Evolutionary conservation across 2,797 vertebrate species (phyloP), one percentile per base, ranked within the genome.

Genomic region (Rhodeus uyekii): DNA sequence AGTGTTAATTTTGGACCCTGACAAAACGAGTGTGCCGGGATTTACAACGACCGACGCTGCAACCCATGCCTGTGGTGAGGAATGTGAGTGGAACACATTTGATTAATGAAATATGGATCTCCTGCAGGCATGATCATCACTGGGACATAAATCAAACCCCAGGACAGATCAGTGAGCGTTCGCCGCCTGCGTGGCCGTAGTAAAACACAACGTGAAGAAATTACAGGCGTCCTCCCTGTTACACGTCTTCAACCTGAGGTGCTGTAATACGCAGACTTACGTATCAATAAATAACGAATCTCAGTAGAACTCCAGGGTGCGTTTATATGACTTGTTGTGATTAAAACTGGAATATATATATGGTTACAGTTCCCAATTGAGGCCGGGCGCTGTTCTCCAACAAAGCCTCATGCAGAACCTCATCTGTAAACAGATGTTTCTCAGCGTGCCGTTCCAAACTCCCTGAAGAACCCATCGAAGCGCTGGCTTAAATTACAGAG

Each of bases 51-150:
- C 67, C 77, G 67, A 75, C 75, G 81, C 75, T 75, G 78, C 73
- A 60, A 39, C 48, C 38, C 75, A n/a, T 68, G 27, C 81, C 74
- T 44, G 61, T 29, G 42, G 64, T 44, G 81, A 78, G 22, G 60
- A 71, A 67, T 77, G 63, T 50, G 78, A 74, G 60, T 38, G 42
- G 78, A 79, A 81, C 79, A 78, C 65, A 83, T 85, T 85, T 87
- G 84, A 85, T 83, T 85, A 87, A 85, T 85, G 86, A 83, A 85
- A 65, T 80, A 81, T 69, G 81, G 69, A 81, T 83, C 84, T 39
- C 81, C 81, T 19, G 69, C 74, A 81, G 86, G 80, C 79, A 83
- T 55, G 44, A 83, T 73, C 67, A 78, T 73, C 76, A 53, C 38
- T 73, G 60, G 58, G 75, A 83, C 50, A 83, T 83, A 73, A 72